These are phyloP conservation scores for Ectemnius continuus DNA, from an alignment of 2,888 invertebrate species.

Conservation along the genomic window DNA sequence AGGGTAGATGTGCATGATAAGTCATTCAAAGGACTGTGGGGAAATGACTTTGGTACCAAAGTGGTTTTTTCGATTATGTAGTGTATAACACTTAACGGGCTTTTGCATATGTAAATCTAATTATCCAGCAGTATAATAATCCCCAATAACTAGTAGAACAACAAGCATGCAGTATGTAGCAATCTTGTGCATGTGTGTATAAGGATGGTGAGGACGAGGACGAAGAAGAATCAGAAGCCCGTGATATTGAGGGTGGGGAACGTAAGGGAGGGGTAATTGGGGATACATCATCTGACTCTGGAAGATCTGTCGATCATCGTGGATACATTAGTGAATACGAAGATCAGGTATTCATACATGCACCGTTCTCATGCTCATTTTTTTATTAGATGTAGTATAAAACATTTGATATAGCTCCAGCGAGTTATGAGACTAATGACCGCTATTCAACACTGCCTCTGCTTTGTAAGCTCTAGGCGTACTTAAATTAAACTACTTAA, in stretches of 20 bases:
- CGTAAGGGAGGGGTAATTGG: constrained; percentile 70
- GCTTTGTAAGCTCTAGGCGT: no score
- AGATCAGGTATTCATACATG: constrained; percentile 72
- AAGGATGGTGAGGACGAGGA: constrained; percentile 78
- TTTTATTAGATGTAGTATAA: constrained; percentile 18
- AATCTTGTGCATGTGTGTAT: constrained; percentile 76
- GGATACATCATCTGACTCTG: constrained; percentile 71
- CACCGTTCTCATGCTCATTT: constrained; percentile 36
- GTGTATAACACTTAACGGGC: background rate
- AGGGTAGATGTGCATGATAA: constrained; percentile 20
- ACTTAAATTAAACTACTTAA: background rate
- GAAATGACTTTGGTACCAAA: no score
- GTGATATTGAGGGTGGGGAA: constrained; percentile 72
- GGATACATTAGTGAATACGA: constrained; percentile 73
- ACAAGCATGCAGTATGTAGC: constrained; percentile 74
- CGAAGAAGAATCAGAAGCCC: constrained; percentile 76
- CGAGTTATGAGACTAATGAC: background rate
- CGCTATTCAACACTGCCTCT: background rate
- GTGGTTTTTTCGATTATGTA: no score
- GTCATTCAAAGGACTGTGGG: no score
- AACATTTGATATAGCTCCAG: background rate
- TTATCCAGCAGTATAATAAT: constrained; percentile 27
- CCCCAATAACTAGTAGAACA: constrained; percentile 49
- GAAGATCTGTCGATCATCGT: constrained; percentile 70
- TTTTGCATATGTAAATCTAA: constrained; percentile 26